A percentile compares a stretch with the other conserved stretches of the same genome.
Conservation (phyloP, 1,140 invertebrate genomes). For the Bombyx mandarina region DNA sequence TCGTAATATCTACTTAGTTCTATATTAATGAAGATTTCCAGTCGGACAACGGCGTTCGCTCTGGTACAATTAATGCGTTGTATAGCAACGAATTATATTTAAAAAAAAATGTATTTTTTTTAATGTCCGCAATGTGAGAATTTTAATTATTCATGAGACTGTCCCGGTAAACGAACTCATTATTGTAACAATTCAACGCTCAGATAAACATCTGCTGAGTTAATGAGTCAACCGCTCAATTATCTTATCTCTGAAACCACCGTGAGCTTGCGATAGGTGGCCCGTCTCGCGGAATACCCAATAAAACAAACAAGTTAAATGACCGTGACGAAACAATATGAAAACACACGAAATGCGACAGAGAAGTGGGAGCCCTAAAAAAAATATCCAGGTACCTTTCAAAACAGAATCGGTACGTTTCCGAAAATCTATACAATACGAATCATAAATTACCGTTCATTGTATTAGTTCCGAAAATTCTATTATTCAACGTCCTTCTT, state of each 20-base stretch:
- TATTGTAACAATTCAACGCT: slow-evolving; percentile 40
- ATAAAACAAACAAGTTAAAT: slow-evolving; percentile 54
- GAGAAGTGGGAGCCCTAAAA: no score
- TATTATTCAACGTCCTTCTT: slow-evolving; percentile 39
- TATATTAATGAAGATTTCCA: no score
- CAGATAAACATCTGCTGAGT: slow-evolving; percentile 47
- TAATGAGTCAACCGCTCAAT: slow-evolving; percentile 54
- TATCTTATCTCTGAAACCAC: slow-evolving; percentile 36
- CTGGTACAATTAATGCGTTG: slow-evolving; percentile 23
- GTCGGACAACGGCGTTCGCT: slow-evolving; percentile 13
- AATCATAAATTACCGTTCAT: slow-evolving; percentile 54
- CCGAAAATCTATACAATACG: slow-evolving; percentile 36
- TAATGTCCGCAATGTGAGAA: slow-evolving; percentile 7
- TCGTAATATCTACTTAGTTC: not conserved
- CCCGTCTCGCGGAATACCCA: slow-evolving; percentile 50
- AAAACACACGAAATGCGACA: slow-evolving; percentile 34
- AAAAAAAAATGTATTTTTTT: no score
- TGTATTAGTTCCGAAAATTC: slow-evolving; percentile 66
- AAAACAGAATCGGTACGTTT: slow-evolving; percentile 35
- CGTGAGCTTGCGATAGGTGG: slow-evolving; percentile 20
- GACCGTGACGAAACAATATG: slow-evolving; percentile 46
- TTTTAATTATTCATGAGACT: slow-evolving; percentile 55
- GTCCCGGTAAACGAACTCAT: slow-evolving; percentile 47
- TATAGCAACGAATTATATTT: slow-evolving; percentile 34
- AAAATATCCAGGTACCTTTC: no score